These are phyloP conservation scores for Pristionchus entomophagus DNA, from an alignment of 2,888 invertebrate species.

Conservation along the genomic window DNA sequence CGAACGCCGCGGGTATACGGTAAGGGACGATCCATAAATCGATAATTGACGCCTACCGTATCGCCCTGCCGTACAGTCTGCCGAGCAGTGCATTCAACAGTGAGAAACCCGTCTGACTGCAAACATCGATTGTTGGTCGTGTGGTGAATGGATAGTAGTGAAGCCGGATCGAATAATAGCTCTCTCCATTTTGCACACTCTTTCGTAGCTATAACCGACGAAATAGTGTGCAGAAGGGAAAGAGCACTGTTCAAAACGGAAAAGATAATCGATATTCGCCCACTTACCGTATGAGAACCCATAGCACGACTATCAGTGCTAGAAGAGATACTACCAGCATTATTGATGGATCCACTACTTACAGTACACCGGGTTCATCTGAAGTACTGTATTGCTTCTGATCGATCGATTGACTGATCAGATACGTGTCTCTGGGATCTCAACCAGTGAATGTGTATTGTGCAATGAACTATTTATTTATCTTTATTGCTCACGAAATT, in stretches of 20 bases:
- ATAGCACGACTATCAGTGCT: constrained; percentile 2
- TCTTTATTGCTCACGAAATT: constrained; percentile 19
- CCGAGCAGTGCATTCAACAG: constrained; percentile 35
- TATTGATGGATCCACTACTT: constrained; percentile 26
- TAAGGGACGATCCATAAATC: not conserved
- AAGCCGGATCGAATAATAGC: no score
- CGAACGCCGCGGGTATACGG: not conserved
- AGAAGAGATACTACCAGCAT: constrained; percentile 22
- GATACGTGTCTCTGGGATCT: constrained; percentile 10
- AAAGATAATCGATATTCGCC: no score
- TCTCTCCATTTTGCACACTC: no score
- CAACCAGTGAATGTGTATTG: not conserved
- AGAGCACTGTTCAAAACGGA: no score
- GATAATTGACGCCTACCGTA: not conserved
- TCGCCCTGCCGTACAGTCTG: constrained; percentile 2
- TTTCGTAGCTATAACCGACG: no score
- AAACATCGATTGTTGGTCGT: not conserved
- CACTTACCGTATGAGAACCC: constrained; percentile 17
- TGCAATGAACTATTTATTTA: not conserved
- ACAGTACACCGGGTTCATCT: constrained; percentile 35
- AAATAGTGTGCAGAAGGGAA: no score
- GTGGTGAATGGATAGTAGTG: no score
- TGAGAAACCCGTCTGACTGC: constrained; percentile 45
- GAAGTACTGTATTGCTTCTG: not conserved
- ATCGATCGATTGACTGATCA: not conserved